Evolutionary conservation across 2,797 vertebrate genomes (phyloP).

Genomic region (Notolepis coatsorum): DNA sequence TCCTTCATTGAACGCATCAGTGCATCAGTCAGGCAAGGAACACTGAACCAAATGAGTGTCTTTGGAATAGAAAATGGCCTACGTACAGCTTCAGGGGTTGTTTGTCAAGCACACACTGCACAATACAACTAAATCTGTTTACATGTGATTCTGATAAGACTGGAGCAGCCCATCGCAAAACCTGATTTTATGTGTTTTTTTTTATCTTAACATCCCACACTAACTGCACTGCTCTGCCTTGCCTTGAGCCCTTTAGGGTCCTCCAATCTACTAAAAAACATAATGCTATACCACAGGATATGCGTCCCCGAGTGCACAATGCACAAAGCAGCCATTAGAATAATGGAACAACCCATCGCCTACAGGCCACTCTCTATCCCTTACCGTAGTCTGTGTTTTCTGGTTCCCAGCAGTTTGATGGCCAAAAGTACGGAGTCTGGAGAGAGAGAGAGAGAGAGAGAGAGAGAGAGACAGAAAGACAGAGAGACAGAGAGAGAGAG

Average conservation of each 20-base stretch:
- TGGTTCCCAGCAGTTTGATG: slow-evolving; percentile 96
- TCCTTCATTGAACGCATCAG: slow-evolving; percentile 36
- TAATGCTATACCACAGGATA: slow-evolving; percentile 15
- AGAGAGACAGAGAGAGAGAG: neutral
- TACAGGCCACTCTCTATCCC: slow-evolving; percentile 47
- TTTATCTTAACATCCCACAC: neutral
- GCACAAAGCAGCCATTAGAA: neutral
- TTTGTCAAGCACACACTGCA: neutral
- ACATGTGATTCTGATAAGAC: neutral
- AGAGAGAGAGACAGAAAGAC: neutral
- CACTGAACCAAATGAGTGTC: neutral
- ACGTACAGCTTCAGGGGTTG: neutral
- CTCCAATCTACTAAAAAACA: neutral
- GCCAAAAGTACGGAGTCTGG: slow-evolving; percentile 96
- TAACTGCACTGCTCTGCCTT: neutral
- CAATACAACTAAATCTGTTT: neutral
- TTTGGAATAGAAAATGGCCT: slow-evolving; percentile 1
- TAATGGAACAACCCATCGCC: neutral
- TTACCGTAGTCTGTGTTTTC: slow-evolving; percentile 97
- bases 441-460: slow-evolving; percentile 47
- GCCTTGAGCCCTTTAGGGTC: slow-evolving; percentile 2
- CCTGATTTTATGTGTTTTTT: neutral
- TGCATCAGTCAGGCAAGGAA: slow-evolving; percentile 26
- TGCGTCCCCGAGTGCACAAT: neutral
- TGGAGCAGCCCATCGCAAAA: neutral